Base-by-base conservation (phyloP, 1,140 invertebrate species). In the Panulirus ornatus region DNA sequence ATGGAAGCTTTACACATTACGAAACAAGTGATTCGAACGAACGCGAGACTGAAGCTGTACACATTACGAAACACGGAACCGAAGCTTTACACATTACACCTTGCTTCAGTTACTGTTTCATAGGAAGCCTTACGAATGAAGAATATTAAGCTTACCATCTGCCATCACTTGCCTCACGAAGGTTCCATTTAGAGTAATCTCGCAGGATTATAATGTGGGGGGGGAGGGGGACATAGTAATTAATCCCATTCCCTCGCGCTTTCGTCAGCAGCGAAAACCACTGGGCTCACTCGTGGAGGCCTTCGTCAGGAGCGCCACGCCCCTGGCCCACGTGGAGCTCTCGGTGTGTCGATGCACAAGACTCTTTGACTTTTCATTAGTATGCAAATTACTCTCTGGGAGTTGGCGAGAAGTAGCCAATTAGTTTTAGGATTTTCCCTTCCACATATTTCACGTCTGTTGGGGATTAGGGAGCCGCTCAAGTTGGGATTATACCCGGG, bases 381-480 rank as follows among this genome's bases (percentile, higher is more conserved):
- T 71, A 84, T 84, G 82, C 38, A 84, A 84, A 84, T 84, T 63
- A 42, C 54, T 66, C 38, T 70, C 66, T 44, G 8, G 66, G 66
- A 71, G 42, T 47, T 84, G 44, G 63, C 83, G 83, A 38, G 58
- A 73, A 84, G n/a, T 44, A 84, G 66, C 66, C 83, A 84, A 84
- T 84, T 84, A 84, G 83, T 84, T 84, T 30, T 34, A 47, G 38
- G 83, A 36, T 84, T 84, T 84, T 34, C 70, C 30, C 83, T 40
- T 14, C 5, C n/a, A 71, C 30, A 44, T 51, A 40, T 73, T 44
- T 22, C 36, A 42, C 78, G 78, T 58, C 22, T 58, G 78, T 66
- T 27, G 8, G 22, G 9, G 58, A 66, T 1, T 14, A 27, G 58
- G 22, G n/a, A 27, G 58, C n/a, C 58, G n/a, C 30, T 58, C 51